Base-by-base conservation (phyloP, 2,888 invertebrate genomes). In the Hirtodrosophila duncani region DNA sequence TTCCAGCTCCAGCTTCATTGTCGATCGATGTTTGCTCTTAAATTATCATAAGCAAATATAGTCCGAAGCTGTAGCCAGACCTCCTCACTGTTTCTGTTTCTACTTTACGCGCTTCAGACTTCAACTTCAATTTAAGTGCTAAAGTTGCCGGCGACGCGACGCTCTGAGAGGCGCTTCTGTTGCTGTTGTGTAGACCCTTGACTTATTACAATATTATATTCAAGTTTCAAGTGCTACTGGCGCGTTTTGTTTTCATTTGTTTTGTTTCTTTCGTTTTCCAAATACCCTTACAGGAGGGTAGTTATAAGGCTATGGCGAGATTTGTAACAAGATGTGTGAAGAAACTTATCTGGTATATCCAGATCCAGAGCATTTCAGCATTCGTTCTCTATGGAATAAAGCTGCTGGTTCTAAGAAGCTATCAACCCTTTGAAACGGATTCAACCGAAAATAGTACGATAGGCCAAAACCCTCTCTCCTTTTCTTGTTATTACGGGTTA, bases 11-110 rank as follows among this genome's bases (percentile, higher is more conserved):
- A 53, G 59, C 43, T 67, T 59, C 72, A 72, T 61, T 51, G 63
- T 75, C 77, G 77, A 71, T 65, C 37, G 63, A 57, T 82, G 68
- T 81, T 81, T 77, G 81, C 83, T 70, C 82, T 83, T 69, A 70
- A 83, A 84, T 83, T 83, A 83, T 83, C 83, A 83, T 83, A 83
- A 84, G 71, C 67, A 83, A 84, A 83, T 79, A 83, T 42, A 63
- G 55, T 29, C 44, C 9, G 34, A 34, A 31, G 24, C 26, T 11
- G 18, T 20, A 29, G 30, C 11, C 26, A 13, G 50, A 34, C 34
- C 5, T 23, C 26, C 27, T n/a, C 10, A 27, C 23, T 26, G 53
- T 30, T 52, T 41, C 51, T 63, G 67, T 71, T 63, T 67, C 71
- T 53, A 51, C 58, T 75, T 68, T 64, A 63, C 65, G 64, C 67